phyloP scores from a whole-genome alignment of 2,113 vertebrate genomes.

The Gallinago media region DNA sequence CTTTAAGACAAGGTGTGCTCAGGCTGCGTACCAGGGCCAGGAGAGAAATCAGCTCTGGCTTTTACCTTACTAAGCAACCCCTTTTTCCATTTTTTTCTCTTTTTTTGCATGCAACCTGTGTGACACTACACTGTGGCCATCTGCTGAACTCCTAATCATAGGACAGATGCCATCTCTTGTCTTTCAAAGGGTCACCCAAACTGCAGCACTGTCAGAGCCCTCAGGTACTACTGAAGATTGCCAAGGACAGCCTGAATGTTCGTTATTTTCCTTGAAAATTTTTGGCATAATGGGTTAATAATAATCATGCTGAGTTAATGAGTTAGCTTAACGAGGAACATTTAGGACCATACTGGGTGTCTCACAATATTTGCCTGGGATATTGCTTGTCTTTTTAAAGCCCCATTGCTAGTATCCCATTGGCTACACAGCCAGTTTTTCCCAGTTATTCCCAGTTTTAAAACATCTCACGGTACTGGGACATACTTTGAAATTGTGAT shows the following conservation, averaged over 20 bases:
- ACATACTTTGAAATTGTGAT: not conserved
- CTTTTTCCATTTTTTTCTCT: too few species aligned
- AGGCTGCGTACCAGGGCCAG: too few species aligned
- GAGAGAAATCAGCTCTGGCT: too few species aligned
- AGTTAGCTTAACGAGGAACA: fast-evolving
- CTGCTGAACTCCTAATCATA: too few species aligned
- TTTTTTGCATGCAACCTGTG: too few species aligned
- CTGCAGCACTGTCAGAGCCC: not conserved
- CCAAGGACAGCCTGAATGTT: not conserved
- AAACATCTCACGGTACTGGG: not conserved
- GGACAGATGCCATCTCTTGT: not conserved
- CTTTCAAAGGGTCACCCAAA: not conserved
- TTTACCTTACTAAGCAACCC: too few species aligned
- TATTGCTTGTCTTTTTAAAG: not conserved
- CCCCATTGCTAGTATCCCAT: not conserved
- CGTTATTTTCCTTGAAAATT: not conserved
- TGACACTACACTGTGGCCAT: too few species aligned
- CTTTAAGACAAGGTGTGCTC: too few species aligned
- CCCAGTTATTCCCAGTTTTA: not conserved
- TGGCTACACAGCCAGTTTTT: not conserved
- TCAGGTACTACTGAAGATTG: not conserved
- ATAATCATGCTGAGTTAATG: not conserved
- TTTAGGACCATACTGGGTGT: not conserved
- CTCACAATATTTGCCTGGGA: not conserved
- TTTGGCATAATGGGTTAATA: not conserved